Percentiles rank a stretch among this genome's conserved stretches.
These are phyloP conservation scores for Amphipyra tragopoginis DNA, from an alignment of 2,888 invertebrate genomes.

Conservation along the genomic window DNA sequence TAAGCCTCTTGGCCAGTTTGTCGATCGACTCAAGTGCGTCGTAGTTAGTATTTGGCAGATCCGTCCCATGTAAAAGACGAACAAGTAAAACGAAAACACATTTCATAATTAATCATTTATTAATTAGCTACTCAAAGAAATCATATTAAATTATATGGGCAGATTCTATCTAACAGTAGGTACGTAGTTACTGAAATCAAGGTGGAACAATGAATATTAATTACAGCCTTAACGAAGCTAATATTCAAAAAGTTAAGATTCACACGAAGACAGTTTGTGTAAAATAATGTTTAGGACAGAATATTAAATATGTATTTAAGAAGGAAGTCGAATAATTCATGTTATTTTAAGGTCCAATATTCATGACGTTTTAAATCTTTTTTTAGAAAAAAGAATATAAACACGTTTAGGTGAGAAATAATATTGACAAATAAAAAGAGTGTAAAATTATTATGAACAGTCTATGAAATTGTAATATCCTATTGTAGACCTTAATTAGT, in stretches of 20 bases:
- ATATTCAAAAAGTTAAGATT: conserved; percentile 5
- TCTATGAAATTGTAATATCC: not conserved
- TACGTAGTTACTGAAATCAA: conserved; percentile 31
- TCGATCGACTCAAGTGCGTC: no score
- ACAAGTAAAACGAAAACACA: conserved; percentile 23
- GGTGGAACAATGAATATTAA: conserved; percentile 25
- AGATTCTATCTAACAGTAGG: conserved; percentile 53
- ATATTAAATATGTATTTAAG: no score
- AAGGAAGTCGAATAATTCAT: no score
- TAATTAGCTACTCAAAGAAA: conserved; percentile 72
- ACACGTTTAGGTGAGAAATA: not conserved
- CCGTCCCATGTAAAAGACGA: no score
- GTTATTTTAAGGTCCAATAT: no score
- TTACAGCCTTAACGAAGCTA: conserved; percentile 12
- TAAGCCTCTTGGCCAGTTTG: no score
- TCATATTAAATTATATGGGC: conserved; percentile 63
- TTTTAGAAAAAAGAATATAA: no score
- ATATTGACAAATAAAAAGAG: not conserved
- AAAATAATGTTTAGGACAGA: not conserved
- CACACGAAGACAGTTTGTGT: not conserved
- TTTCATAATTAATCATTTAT: conserved; percentile 66
- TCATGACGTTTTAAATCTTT: no score
- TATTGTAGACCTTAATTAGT: not conserved
- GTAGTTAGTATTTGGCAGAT: no score
- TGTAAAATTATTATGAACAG: not conserved